Percentiles rank a stretch among this genome's conserved stretches.
These are phyloP conservation scores for Ceryle rudis DNA, from an alignment of 2,797 vertebrate genomes.

Conservation along the genomic window DNA sequence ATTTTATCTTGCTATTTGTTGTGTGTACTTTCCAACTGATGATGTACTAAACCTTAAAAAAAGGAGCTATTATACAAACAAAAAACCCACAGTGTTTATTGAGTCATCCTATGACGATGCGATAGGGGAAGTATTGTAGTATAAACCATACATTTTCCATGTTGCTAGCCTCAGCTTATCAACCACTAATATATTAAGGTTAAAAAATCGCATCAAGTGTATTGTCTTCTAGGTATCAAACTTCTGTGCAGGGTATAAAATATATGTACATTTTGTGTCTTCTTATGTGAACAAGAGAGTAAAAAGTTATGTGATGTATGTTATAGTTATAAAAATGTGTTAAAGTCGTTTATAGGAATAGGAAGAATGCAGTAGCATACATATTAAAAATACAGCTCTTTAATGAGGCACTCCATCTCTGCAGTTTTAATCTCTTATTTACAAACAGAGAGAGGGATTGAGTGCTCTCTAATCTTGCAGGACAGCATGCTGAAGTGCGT, in stretches of 20 bases:
- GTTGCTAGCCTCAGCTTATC: neutral
- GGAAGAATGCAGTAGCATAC: neutral
- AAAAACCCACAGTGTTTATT: neutral
- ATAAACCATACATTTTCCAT: neutral
- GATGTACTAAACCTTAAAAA: neutral
- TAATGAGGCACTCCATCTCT: neutral
- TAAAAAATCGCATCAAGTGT: neutral
- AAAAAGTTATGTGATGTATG: neutral
- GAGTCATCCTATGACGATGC: neutral
- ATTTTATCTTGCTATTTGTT: neutral
- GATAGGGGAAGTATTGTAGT: neutral
- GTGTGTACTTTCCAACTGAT: neutral
- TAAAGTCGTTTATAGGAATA: neutral
- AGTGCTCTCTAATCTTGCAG: neutral
- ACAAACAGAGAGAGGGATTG: neutral
- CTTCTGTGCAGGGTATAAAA: neutral
- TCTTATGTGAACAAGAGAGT: neutral
- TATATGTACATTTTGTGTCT: fast-evolving
- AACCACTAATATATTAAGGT: fast-evolving
- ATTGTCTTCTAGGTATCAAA: neutral
- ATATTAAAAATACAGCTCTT: neutral
- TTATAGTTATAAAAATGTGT: neutral
- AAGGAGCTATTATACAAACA: too few relatives aligned
- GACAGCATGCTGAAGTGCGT: neutral
- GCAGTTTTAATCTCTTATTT: neutral